A percentile compares a stretch with the other conserved stretches of the same genome.
These are phyloP conservation scores for Furcifer pardalis DNA, from an alignment of 2,797 vertebrate genomes.

Conservation along the genomic window DNA sequence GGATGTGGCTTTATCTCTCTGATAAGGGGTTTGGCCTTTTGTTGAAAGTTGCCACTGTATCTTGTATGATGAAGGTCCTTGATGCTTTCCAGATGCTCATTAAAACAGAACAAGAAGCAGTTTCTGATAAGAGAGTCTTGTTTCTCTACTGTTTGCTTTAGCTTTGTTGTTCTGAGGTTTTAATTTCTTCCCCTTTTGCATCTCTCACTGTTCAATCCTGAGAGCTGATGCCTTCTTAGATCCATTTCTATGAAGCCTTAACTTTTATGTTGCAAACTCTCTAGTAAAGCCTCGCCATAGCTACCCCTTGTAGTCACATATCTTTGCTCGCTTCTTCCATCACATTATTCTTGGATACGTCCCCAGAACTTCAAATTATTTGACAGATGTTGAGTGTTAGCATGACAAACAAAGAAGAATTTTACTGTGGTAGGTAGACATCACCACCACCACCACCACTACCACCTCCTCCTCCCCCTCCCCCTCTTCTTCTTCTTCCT, in stretches of 20 bases:
- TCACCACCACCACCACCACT: no score
- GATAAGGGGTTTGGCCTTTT: not conserved
- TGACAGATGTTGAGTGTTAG: not conserved
- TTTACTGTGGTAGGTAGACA: not conserved
- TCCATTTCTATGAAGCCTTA: not conserved
- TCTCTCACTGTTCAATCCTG: no score
- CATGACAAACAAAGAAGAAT: not conserved
- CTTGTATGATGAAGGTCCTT: not conserved
- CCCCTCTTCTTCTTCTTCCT: no score
- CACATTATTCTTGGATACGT: not conserved
- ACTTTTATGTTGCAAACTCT: not conserved
- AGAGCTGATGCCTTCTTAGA: not conserved
- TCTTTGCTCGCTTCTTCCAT: not conserved
- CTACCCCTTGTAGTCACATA: not conserved
- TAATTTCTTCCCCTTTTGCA: not conserved
- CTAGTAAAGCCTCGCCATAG: not conserved
- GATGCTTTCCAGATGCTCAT: no score
- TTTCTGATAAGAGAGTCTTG: not conserved
- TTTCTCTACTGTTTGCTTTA: not conserved
- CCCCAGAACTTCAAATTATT: not conserved
- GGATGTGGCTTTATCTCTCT: not conserved
- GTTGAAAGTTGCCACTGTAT: not conserved
- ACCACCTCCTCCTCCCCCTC: no score
- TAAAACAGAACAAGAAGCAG: not conserved
- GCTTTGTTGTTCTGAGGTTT: not conserved